Evolutionary conservation across 92 coral and sea anemone genomes (phyloP), one percentile per base, ranked within the genome.

Genomic region (Zoanthus sansibaricus): DNA sequence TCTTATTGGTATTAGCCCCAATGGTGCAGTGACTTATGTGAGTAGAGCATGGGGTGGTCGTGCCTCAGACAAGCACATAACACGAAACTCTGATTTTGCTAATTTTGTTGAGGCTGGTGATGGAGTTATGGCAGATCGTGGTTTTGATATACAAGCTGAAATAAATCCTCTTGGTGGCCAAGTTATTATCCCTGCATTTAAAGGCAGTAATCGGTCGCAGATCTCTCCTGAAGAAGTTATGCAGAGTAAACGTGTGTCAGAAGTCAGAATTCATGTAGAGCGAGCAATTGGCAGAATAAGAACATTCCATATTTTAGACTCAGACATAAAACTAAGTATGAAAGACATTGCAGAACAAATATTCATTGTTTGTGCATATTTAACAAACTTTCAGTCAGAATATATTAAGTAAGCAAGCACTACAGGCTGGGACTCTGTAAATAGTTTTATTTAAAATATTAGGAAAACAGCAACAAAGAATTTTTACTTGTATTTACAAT

Each of bases 51-150:
- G 82, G 82, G 68, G 82, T 77, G 82, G 82, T 30, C 82, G 82
- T n/a, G 82, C 86, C 20, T 82, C 86, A 12, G 84, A 79, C 14
- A 79, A 79, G 84, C 84, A 79, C 32, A 79, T 79, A 17, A 79
- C 84, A 37, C 13, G 84, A 9, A 75, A 75, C 62, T 75, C 79
- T 49, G 62, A 75, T 11, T 75, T 75, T 10, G 21, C 10, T 3
- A 49, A 10, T 11, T 10, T 5, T 49, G 11, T 75, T 13, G 79
- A 75, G 10, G 7, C 33, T 5, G 79, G 79, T 46, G 84, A 79
- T 79, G 71, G 72, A 12, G 72, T 79, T 13, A 79, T 79, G 84
- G 84, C 84, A 17, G 84, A 79, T 12, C 70, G 84, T 8, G 84
- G 84, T 12, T 79, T 79, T 58, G 84, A 79, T 49, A 4, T 77